Conservation (phyloP, 2,888 invertebrate species). For the Germaria angustata region DNA sequence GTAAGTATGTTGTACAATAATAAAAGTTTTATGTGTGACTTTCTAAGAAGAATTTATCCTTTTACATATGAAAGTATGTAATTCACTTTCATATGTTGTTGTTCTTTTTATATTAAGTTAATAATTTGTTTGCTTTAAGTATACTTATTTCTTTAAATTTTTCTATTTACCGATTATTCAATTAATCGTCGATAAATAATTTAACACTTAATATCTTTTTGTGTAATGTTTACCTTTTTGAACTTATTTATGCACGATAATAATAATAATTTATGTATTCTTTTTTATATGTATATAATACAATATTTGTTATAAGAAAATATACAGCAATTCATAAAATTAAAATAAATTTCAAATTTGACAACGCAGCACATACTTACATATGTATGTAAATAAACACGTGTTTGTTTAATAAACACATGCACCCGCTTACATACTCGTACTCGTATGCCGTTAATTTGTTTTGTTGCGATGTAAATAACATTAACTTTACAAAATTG, state of each 20-base stretch:
- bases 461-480: too few relatives aligned
- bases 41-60: conserved; percentile 43
- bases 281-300: conserved; percentile 26
- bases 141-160: neutral
- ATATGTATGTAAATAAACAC: too few relatives aligned
- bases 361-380: too few relatives aligned
- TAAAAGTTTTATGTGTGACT: conserved; percentile 47
- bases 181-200: conserved; percentile 43
- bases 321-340: too few relatives aligned
- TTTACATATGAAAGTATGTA: too few relatives aligned
- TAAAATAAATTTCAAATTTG: too few relatives aligned
- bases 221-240: neutral
- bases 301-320: conserved; percentile 21
- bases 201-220: conserved; percentile 55
- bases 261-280: conserved; percentile 31
- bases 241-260: conserved; percentile 39
- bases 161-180: conserved; percentile 16
- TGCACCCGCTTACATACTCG: too few relatives aligned
- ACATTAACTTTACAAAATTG: too few relatives aligned
- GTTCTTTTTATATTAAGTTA: neutral
- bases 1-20: too few relatives aligned
- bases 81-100: neutral
- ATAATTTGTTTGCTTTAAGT: neutral
- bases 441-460: too few relatives aligned
- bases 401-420: too few relatives aligned